These are phyloP conservation scores for Ailuropoda melanoleuca DNA, from an alignment of 2,113 vertebrate species.

Conservation along the genomic window DNA sequence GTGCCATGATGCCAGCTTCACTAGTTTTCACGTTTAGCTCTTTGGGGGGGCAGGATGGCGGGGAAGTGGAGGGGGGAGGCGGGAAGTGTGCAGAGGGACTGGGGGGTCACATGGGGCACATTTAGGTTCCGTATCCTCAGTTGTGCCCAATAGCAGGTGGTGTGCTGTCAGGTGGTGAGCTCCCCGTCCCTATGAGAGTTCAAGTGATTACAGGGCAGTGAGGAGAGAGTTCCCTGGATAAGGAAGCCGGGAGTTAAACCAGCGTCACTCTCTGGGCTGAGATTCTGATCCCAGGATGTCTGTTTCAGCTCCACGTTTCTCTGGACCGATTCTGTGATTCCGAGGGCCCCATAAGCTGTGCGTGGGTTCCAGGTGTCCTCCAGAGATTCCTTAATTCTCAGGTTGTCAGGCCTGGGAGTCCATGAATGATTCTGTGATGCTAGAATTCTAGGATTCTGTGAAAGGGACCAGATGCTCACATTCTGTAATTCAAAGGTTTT, in stretches of 20 bases:
- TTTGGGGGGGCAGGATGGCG: rapidly evolving
- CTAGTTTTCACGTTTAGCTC: background rate
- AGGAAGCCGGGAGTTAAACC: background rate
- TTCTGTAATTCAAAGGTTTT: background rate
- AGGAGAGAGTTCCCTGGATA: background rate
- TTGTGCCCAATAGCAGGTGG: rapidly evolving
- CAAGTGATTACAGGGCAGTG: background rate
- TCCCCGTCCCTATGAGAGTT: background rate
- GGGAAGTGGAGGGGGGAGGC: rapidly evolving
- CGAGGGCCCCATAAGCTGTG: background rate
- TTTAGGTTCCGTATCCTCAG: background rate
- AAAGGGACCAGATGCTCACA: background rate
- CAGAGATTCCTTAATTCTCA: background rate
- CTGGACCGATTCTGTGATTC: background rate
- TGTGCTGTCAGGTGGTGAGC: background rate
- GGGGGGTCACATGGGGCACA: rapidly evolving
- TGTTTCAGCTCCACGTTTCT: background rate
- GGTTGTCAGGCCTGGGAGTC: background rate
- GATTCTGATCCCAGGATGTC: background rate
- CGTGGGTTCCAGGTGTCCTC: background rate
- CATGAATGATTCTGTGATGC: background rate
- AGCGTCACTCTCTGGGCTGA: background rate
- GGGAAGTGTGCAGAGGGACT: background rate
- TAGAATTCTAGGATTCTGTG: background rate
- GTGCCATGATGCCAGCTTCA: background rate